Evolutionary conservation across 2,797 vertebrate genomes (phyloP).

Genomic region (Chaenodraco wilsoni): DNA sequence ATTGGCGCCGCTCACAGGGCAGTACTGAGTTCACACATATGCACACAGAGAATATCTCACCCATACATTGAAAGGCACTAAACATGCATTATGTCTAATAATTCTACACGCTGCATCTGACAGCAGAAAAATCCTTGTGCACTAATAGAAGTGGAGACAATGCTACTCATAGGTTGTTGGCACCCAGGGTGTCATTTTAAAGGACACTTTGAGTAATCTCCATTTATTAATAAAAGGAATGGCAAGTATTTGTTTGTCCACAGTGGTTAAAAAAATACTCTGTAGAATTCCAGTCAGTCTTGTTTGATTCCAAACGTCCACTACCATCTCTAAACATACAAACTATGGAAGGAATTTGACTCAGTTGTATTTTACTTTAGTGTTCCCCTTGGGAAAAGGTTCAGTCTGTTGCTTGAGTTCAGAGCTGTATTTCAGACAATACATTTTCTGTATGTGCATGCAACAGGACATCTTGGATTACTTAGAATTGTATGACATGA

Average conservation of each 20-base stretch:
- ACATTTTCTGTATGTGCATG: background rate
- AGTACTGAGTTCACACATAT: constrained; percentile 80
- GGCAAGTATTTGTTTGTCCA: background rate
- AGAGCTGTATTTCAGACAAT: background rate
- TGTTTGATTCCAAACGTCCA: background rate
- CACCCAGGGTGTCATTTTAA: background rate
- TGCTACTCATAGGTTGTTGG: background rate
- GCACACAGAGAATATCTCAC: constrained; percentile 3
- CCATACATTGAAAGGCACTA: background rate
- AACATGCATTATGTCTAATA: background rate
- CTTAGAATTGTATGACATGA: background rate
- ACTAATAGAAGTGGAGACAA: background rate
- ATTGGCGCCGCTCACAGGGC: constrained; percentile 83
- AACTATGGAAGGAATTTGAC: background rate
- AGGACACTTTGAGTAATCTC: constrained; percentile 4
- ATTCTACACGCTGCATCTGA: background rate
- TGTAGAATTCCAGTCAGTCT: background rate
- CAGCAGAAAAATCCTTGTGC: background rate
- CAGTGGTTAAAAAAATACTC: background rate
- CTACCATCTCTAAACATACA: background rate
- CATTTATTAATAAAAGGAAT: background rate
- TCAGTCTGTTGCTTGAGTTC: background rate
- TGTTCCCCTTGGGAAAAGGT: background rate
- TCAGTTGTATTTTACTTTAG: constrained; percentile 1
- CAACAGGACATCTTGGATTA: background rate